phyloP scores from a whole-genome alignment of 2,797 vertebrate genomes.

The Alca torda region DNA sequence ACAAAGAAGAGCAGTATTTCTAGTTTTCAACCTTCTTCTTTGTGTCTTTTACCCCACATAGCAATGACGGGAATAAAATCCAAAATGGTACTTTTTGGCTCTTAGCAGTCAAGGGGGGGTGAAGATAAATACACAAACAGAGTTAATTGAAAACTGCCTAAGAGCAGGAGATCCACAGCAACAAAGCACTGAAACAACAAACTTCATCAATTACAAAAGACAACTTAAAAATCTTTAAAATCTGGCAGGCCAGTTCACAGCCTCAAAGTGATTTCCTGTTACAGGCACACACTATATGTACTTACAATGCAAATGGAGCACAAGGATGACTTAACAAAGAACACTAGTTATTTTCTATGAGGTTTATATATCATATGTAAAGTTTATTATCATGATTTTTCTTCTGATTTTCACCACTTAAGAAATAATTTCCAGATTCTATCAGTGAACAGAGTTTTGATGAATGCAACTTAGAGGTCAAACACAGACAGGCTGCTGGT shows the following conservation, averaged over 20 bases:
- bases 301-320: not conserved
- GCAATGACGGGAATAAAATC: not conserved
- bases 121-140: not conserved
- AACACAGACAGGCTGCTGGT: not conserved
- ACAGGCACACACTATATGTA: not conserved
- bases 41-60: not conserved
- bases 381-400: not conserved
- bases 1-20: not conserved
- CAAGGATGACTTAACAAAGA: not conserved
- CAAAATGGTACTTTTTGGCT: not conserved
- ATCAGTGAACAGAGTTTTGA: not conserved
- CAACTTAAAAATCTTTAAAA: not conserved
- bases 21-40: not conserved
- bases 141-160: not conserved
- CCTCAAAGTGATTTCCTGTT: not conserved
- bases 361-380: not conserved
- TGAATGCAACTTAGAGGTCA: not conserved
- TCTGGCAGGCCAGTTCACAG: not conserved
- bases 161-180: not conserved
- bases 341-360: not conserved
- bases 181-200: not conserved
- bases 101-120: not conserved
- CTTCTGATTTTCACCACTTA: not conserved
- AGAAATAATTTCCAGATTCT: not conserved
- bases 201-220: not conserved